Evolutionary conservation across 2,797 vertebrate genomes (phyloP).

Genomic region (Galago senegalensis): DNA sequence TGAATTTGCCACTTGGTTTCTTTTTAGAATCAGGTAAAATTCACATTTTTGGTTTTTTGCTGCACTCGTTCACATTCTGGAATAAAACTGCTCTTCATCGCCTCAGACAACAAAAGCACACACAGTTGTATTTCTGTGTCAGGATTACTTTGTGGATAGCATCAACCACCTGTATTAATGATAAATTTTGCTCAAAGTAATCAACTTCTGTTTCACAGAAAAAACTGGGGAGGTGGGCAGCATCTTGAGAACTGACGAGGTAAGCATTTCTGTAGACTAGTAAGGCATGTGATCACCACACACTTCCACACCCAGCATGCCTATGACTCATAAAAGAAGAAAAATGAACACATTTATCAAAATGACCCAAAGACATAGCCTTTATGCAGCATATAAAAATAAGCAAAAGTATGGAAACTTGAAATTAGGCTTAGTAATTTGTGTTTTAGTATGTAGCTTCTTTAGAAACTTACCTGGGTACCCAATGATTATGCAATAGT

Average conservation of each 20-base stretch:
- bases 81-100: not conserved
- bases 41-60: not conserved
- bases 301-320: fast-evolving
- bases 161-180: not conserved
- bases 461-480: not conserved
- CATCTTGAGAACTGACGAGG: not conserved
- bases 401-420: not conserved
- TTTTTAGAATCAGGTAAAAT: not conserved
- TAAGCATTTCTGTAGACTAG: too few relatives aligned
- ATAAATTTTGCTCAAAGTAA: not conserved
- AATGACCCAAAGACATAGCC: not conserved
- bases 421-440: not conserved
- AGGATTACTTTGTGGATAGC: not conserved
- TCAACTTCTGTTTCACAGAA: not conserved
- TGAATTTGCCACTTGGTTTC: not conserved
- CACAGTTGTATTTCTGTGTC: not conserved
- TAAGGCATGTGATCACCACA: fast-evolving
- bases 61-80: not conserved
- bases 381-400: not conserved
- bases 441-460: not conserved
- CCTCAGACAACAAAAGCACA: not conserved
- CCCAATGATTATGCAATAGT: not conserved
- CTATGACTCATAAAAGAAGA: not conserved
- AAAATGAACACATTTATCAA: fast-evolving
- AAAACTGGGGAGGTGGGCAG: not conserved